A percentile compares a stretch with the other conserved stretches of the same genome.
These are phyloP conservation scores for Rhodinocichla rosea DNA, from an alignment of 2,113 vertebrate genomes.

Conservation along the genomic window DNA sequence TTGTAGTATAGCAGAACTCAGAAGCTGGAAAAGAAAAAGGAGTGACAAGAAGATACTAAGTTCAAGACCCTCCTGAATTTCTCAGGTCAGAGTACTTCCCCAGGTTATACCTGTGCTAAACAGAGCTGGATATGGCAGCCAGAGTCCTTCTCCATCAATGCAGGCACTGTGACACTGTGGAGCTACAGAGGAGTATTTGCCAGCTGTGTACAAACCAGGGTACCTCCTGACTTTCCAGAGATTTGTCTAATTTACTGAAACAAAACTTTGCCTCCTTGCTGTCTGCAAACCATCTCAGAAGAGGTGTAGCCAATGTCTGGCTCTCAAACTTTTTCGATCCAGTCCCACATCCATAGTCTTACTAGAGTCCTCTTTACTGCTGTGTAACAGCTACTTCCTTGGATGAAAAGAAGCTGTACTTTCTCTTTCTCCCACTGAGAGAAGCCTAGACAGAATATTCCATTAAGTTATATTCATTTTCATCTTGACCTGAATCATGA, in stretches of 20 bases:
- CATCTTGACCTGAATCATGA: background rate
- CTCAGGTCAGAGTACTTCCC: background rate
- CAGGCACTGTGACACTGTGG: accelerated
- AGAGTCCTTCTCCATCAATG: background rate
- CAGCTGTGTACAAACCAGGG: background rate
- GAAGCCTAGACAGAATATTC: background rate
- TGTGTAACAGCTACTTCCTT: background rate
- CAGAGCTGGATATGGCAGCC: background rate
- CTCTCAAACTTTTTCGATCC: background rate
- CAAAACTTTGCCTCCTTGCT: background rate
- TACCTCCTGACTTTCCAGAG: background rate
- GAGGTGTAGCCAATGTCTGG: background rate
- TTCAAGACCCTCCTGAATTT: background rate
- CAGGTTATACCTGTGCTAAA: background rate
- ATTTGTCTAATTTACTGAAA: background rate
- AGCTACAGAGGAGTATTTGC: background rate
- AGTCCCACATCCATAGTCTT: background rate
- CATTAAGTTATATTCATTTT: background rate
- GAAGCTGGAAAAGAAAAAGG: background rate
- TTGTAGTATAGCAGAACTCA: background rate
- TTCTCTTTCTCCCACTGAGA: background rate
- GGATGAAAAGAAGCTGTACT: background rate
- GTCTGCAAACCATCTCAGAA: background rate
- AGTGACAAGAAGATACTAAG: background rate
- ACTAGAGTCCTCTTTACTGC: background rate